phyloP scores from a whole-genome alignment of 1,140 invertebrate genomes.

The Drepana arcuata region DNA sequence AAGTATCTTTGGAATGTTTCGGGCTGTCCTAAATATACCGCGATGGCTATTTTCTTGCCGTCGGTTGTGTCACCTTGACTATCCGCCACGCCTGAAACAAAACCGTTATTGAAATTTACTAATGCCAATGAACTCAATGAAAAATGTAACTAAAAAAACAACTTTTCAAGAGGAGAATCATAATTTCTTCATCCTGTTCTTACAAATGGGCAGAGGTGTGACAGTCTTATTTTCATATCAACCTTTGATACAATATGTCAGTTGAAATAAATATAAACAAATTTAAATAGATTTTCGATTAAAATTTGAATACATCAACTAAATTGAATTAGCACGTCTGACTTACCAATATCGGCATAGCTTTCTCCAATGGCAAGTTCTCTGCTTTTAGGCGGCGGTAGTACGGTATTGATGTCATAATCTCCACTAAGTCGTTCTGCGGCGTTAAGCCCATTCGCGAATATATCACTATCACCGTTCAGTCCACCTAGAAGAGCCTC shows the following conservation, averaged over 20 bases:
- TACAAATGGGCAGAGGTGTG: too few relatives aligned
- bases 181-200: too few relatives aligned
- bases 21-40: constrained; percentile 87
- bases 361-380: constrained; percentile 69
- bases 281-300: too few relatives aligned
- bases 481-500: constrained; percentile 46
- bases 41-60: constrained; percentile 87
- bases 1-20: constrained; percentile 83
- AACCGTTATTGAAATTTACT: too few relatives aligned
- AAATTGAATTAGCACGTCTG: too few relatives aligned
- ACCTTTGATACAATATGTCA: too few relatives aligned
- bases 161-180: too few relatives aligned
- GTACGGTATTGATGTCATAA: constrained; percentile 63
- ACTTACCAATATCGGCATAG: constrained; percentile 69
- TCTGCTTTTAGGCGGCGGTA: constrained; percentile 64
- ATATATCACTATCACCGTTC: constrained; percentile 53
- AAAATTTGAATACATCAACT: too few relatives aligned
- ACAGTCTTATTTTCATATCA: too few relatives aligned
- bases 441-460: constrained; percentile 48
- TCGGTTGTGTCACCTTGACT: constrained; percentile 84
- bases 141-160: too few relatives aligned
- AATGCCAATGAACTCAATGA: too few relatives aligned
- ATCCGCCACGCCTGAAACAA: constrained; percentile 69
- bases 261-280: too few relatives aligned
- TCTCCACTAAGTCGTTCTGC: constrained; percentile 61